Base-by-base conservation (phyloP, 2,113 vertebrate genomes). In the Aleadryas rufinucha region DNA sequence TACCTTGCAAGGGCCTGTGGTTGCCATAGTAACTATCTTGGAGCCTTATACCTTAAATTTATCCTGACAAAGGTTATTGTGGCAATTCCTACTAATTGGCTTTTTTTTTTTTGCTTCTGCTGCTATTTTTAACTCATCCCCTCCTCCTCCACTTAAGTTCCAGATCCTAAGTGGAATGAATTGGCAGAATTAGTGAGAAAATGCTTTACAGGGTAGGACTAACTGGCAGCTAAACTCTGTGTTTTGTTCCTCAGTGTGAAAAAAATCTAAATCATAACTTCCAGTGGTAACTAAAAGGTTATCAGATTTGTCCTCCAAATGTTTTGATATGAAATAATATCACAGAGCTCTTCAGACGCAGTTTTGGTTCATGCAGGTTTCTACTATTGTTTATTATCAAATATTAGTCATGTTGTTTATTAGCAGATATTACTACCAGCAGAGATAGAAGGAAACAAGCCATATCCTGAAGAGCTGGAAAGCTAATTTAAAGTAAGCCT, bases 31-130 rank as follows among this genome's bases (percentile, higher is more conserved):
- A 97, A 98, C 97, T 95, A 83, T 96, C 96, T 87, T 88, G 6
- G 64, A 96, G 90, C 92, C 89, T 88, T 96, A 90, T 84, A 96
- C 97, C 94, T 96, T 94, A 96, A 96, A 91, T 97, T 96, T 96
- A 97, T 95, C 95, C 85, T 87, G 95, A 96, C 96, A 95, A 96
- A 97, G 94, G 97, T 97, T 96, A 96, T 97, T 97, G 93, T 97
- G 94, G 93, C 93, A 96, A 95, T 92, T 96, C 87, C 65, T 95
- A 84, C 90, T 97, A 97, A 97, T 97, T 97, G 95, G 19, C 27
- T 63, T 30, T 45, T 82, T 76, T 59, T 69, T 57, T 59, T 44
- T 39, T 87, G 75, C 85, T 60, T 9, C 35, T 90, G 64, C 59
- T 96, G 77, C 89, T 97, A 93, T 97, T 98, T 97, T 95, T 94